phyloP scores from a whole-genome alignment of 2,113 vertebrate species.

The Catharus bicknelli region DNA sequence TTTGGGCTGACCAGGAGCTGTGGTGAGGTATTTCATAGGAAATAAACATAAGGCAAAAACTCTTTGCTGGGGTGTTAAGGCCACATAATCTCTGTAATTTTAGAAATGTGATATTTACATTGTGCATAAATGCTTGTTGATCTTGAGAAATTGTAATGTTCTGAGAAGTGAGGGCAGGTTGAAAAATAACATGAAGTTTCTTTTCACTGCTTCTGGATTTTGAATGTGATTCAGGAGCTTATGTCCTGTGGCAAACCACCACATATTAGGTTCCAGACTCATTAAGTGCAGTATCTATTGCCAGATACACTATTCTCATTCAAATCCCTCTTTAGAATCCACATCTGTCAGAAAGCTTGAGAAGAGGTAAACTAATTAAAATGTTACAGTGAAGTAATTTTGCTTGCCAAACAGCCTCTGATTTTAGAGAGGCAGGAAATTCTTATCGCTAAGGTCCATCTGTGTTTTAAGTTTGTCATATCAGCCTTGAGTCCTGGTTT shows the following conservation, averaged over 20 bases:
- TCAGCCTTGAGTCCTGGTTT: not conserved
- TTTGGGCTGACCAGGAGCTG: not conserved
- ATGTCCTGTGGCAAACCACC: not conserved
- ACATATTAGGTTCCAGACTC: not conserved
- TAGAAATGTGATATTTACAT: not conserved
- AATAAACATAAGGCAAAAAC: not conserved
- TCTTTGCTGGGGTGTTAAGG: not conserved
- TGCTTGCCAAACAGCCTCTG: not conserved
- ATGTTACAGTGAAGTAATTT: conserved; percentile 20
- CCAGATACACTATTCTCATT: not conserved
- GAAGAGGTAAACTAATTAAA: conserved; percentile 34
- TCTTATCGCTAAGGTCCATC: not conserved
- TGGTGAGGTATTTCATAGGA: not conserved
- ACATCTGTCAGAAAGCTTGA: conserved; percentile 9
- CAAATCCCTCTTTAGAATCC: not conserved
- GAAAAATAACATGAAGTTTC: not conserved
- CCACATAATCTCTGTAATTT: not conserved
- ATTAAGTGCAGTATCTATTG: not conserved
- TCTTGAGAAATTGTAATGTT: not conserved
- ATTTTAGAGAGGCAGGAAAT: not conserved
- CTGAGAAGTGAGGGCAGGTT: not conserved
- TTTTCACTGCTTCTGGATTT: not conserved
- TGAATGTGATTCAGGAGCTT: not conserved
- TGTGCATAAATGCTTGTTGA: not conserved
- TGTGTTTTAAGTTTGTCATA: not conserved